Base-by-base conservation (phyloP, 2,113 vertebrate genomes). In the Eulemur rufifrons region DNA sequence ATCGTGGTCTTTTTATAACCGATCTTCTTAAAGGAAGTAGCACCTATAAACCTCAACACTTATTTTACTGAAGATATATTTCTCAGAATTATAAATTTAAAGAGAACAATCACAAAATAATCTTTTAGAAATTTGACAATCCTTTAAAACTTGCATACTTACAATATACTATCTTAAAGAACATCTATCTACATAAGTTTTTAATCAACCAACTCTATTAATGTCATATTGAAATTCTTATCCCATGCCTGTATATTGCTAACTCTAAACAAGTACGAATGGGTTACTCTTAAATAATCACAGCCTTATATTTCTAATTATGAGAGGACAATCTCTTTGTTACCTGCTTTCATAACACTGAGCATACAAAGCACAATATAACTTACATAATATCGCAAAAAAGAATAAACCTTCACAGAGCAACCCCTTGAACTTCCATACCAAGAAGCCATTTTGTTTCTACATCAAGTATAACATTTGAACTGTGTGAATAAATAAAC, bases 71-170 rank as follows among this genome's bases (percentile, higher is more conserved):
- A 74, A 96, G 21, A 91, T 23, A 34, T 87, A 76, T 76, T 92
- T 96, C 42, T 93, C 82, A 93, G 56, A 85, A 71, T 81, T 69
- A 89, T 83, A 89, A 76, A 95, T 84, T 92, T 86, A 32, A 95
- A 95, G 91, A 73, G 18, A 87, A 83, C 5, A 69, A 3, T 39
- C 13, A 83, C 29, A 88, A 95, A 81, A 78, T 84, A 59, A 29
- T 8, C 47, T 93, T 86, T 84, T 88, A 64, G 83, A 93, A 73
- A 69, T 78, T 47, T 94, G 4, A 78, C 39, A 69, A 56, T 66
- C 6, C 71, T 94, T 42, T n/a, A 80, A 92, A 94, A 86, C 45
- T 84, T 64, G 3, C 37, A 71, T 56, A 68, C 12, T 88, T 80
- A 12, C 4, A 88, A 61, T 52, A 88, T 1, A 61, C 3, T 52